A percentile compares a stretch with the other conserved stretches of the same genome.
Evolutionary conservation across 2,797 vertebrate genomes (phyloP).

Genomic region (Pseudochaenichthys georgianus): DNA sequence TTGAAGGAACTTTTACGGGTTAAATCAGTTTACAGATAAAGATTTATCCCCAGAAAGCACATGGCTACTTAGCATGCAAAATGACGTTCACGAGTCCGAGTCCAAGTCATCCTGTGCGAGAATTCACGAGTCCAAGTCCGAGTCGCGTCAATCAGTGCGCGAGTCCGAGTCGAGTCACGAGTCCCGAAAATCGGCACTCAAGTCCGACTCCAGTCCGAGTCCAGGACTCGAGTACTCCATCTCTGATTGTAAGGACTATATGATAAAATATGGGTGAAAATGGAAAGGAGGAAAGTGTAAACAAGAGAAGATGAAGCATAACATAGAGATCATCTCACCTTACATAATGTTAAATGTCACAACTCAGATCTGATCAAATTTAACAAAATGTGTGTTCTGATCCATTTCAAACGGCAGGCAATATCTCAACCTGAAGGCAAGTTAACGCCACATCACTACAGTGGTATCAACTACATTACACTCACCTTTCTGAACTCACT

Average conservation of each 20-base stretch:
- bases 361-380: neutral
- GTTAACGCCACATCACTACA: constrained; percentile 42
- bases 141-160: no score
- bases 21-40: no score
- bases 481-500: constrained; percentile 60
- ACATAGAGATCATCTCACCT: constrained; percentile 25
- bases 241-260: neutral
- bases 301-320: constrained; percentile 21
- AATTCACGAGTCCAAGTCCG: no score
- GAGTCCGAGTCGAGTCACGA: no score
- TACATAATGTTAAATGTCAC: constrained; percentile 25
- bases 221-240: no score
- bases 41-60: no score
- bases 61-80: no score
- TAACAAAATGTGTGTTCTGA: constrained; percentile 12
- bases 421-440: constrained; percentile 46
- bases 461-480: constrained; percentile 66
- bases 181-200: no score
- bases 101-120: no score
- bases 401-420: constrained; percentile 54
- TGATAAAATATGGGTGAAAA: constrained; percentile 14
- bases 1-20: no score
- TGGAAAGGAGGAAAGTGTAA: constrained; percentile 16
- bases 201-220: no score
- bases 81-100: no score